Base-by-base conservation (phyloP, 2,888 invertebrate species). In the Enchytraeus crypticus region DNA sequence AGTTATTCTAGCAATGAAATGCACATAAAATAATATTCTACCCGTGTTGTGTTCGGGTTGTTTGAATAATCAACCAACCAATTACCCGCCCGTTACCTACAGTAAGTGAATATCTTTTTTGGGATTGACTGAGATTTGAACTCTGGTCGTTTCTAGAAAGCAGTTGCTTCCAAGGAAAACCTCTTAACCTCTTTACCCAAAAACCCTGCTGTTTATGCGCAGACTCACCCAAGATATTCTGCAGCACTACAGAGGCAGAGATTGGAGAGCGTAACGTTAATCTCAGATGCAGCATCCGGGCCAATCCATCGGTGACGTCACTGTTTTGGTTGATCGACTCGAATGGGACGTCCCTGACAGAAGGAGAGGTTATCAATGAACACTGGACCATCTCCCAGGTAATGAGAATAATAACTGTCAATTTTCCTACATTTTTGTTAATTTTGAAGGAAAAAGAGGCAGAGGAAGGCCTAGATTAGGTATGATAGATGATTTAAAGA, bases 261-360 rank as follows among this genome's bases (percentile, higher is more conserved):
- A 11, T 26, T 2, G 60, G 46, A 11, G 53, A 54, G 32, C 45
- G 21, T 26, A 53, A 54, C 46, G 54, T 53, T 18, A 18, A 27
- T 46, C 11, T 60, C 1, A 32, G 29, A 23, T 60, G 60, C n/a
- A 34, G 23, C 18, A 34, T 60, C 23, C 32, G 23, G 5, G 53
- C 45, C 33, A 60, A 60, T 26, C 60, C 60, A 0, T 18, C 23
- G 14, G 23, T 45, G n/a, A 29, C 45, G 14, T 23, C 60, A n/a
- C 51, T 60, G 11, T 60, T 60, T 45, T 60, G 60, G 60, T 2
- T 60, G 11, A 34, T 60, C 34, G 60, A 60, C 23, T 27, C 29
- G 29, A 45, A 29, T 4, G 60, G 60, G 4, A 60, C 54, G 2
- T 18, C 54, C 5, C 46, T 60, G 14, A 21, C 53, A 18, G 60